Base-by-base conservation (phyloP, 1,140 invertebrate species). In the Galleria mellonella region DNA sequence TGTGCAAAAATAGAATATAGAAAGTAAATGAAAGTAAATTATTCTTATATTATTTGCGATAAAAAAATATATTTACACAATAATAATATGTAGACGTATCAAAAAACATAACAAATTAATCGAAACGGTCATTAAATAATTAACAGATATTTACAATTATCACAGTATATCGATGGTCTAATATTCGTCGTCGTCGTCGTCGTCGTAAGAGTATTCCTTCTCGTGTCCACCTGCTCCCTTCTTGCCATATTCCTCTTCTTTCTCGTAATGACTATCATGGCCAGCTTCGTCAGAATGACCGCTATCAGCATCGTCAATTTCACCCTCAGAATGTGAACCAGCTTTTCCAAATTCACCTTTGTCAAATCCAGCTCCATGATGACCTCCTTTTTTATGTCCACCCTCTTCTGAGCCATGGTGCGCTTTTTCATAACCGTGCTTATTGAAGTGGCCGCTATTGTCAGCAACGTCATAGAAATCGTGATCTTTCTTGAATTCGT, bases 401-500 rank as follows among this genome's bases (percentile, higher is more conserved):
- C 89, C 90, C 17, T 87, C 81, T n/a, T 72, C 76, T 1, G 82
- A 71, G 3, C 76, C 76, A 55, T 90, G 87, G 23, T 89, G 70
- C 12, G 83, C 72, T 30, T 89, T 77, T 41, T 77, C 71, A 29
- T 78, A 72, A 0, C 85, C 89, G 58, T 91, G 87, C 51, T 91
- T 92, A 27, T 89, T 88, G 62, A 89, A 89, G 57, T 91, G 83
- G 0, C 91, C 91, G 32, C 87, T 89, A 8, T 90, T 89, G 64
- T 92, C 89, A 5, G 87, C 88, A 32, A 92, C 90, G 60, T 92
- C 92, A 62, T 93, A 93, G 78, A 92, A 92, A 48, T 90, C 89
- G 40, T 91, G 91, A 53, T 92, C 89, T 64, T 93, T 93, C 67
- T 92, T 92, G 82, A 88, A 93, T 66, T 93, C 92, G 60, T 93